Conservation (phyloP, 1,140 invertebrate species). For the Medauroidea extradentata region DNA sequence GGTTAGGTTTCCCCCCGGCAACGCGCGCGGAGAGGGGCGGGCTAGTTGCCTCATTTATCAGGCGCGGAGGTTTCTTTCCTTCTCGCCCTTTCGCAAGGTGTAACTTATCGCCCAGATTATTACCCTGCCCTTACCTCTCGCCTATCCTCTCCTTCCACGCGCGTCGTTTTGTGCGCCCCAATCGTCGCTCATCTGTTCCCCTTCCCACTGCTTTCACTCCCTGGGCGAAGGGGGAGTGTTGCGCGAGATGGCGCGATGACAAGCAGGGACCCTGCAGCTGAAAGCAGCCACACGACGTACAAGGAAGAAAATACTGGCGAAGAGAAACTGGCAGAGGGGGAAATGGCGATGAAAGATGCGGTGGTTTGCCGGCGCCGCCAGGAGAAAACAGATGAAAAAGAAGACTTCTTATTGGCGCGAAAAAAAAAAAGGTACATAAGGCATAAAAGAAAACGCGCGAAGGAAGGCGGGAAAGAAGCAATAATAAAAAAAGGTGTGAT, state of each 20-base stretch:
- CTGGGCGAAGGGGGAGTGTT: not conserved
- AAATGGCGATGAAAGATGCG: conserved; percentile 11
- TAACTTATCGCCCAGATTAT: conserved; percentile 11
- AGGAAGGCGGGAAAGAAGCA: conserved; percentile 4
- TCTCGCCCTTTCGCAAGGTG: not conserved
- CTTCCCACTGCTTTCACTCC: not conserved
- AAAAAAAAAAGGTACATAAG: too few relatives aligned
- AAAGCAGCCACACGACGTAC: too few relatives aligned
- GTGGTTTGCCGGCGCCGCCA: conserved; percentile 4
- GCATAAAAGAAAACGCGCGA: not conserved
- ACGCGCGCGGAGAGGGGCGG: too few relatives aligned
- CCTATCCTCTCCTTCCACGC: not conserved
- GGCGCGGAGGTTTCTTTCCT: too few relatives aligned
- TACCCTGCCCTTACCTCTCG: not conserved
- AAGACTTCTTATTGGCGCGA: not conserved
- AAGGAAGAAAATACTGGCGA: too few relatives aligned
- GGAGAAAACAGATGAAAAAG: conserved; percentile 6
- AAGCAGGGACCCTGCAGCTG: too few relatives aligned
- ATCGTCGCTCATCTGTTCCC: conserved; percentile 12
- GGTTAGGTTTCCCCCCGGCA: too few relatives aligned
- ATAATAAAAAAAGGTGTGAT: conserved; percentile 9
- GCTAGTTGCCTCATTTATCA: too few relatives aligned
- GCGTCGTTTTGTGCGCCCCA: conserved; percentile 8
- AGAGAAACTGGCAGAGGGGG: not conserved
- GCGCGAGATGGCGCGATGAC: too few relatives aligned